These are phyloP conservation scores for Procambarus clarkii DNA, from an alignment of 1,140 invertebrate species.

Conservation along the genomic window DNA sequence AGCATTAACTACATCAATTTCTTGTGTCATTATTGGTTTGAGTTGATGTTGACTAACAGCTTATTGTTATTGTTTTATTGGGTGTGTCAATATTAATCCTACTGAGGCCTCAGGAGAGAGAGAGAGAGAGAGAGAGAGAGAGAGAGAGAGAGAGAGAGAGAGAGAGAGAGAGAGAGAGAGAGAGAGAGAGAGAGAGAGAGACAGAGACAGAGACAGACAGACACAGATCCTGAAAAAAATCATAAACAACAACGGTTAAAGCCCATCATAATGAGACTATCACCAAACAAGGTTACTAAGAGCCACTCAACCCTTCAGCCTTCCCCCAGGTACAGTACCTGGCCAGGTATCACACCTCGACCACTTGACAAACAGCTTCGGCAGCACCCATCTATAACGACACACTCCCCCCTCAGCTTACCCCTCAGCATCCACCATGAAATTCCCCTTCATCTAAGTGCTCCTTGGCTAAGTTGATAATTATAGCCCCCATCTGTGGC, in stretches of 20 bases:
- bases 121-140: slow-evolving; percentile 29
- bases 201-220: slow-evolving; percentile 35
- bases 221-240: neutral
- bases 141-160: slow-evolving; percentile 3
- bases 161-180: slow-evolving; percentile 19
- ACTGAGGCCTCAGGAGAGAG: neutral
- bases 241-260: too few relatives aligned
- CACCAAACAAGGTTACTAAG: too few relatives aligned
- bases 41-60: too few relatives aligned
- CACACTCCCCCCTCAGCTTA: neutral
- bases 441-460: neutral
- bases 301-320: too few relatives aligned
- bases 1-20: too few relatives aligned
- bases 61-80: too few relatives aligned
- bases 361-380: neutral
- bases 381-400: neutral
- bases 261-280: too few relatives aligned
- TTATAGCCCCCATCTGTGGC: neutral
- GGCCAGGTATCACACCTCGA: neutral
- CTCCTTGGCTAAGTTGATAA: neutral
- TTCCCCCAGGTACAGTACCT: neutral
- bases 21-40: too few relatives aligned
- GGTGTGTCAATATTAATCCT: too few relatives aligned
- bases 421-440: too few relatives aligned
- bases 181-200: slow-evolving; percentile 47